These are phyloP conservation scores for Sepiola atlantica DNA, from an alignment of 2,888 invertebrate species.

Conservation along the genomic window DNA sequence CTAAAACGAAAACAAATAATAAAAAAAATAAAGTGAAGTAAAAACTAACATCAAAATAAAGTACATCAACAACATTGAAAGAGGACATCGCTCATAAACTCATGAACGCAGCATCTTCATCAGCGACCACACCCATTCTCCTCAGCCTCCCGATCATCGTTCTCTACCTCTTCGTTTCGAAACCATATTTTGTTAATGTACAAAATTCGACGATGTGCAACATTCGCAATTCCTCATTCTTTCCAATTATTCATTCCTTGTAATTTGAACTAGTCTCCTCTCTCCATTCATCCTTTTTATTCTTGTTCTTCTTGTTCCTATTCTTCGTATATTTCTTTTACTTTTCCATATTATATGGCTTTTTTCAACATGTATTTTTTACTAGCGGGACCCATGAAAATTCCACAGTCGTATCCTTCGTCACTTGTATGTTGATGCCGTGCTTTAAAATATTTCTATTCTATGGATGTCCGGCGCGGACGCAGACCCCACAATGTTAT, in stretches of 20 bases:
- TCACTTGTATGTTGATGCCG: no score
- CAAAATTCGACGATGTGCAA: neutral
- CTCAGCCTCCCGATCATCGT: neutral
- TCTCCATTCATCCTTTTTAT: neutral
- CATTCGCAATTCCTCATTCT: neutral
- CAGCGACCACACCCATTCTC: neutral
- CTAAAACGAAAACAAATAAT: neutral
- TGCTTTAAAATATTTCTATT: no score
- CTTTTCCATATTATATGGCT: no score
- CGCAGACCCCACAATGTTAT: no score
- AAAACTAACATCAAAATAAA: neutral
- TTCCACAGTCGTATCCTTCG: no score
- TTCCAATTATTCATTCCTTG: neutral
- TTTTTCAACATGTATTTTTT: no score
- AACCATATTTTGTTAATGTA: conserved; percentile 19
- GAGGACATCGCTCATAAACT: neutral
- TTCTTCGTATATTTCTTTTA: no score
- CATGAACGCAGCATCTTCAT: neutral
- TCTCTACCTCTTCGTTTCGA: neutral
- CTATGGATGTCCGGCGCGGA: no score
- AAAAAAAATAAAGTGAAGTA: neutral
- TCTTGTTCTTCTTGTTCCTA: no score
- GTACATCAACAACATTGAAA: neutral
- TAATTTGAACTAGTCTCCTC: neutral
- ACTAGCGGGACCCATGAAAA: no score